These are phyloP conservation scores for Phalera bucephala DNA, from an alignment of 2,888 invertebrate genomes.

Conservation along the genomic window DNA sequence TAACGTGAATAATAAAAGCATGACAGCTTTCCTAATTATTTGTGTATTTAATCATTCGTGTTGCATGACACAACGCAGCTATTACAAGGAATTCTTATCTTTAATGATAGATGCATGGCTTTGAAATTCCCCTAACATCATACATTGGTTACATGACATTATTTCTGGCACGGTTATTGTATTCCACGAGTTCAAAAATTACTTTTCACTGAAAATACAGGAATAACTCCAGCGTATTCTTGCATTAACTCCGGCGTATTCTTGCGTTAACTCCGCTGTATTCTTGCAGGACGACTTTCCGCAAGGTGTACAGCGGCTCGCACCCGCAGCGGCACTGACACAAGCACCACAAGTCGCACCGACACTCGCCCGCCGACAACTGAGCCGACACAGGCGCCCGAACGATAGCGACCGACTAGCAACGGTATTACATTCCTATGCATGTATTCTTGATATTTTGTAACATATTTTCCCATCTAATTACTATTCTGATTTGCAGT, in stretches of 20 bases:
- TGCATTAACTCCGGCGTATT: background rate
- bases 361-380: conserved; percentile 33
- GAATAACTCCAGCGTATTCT: no score
- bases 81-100: no score
- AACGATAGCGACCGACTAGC: conserved; percentile 3
- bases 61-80: no score
- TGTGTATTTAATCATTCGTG: background rate
- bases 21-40: background rate
- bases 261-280: background rate
- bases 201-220: no score
- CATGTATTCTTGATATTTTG: background rate
- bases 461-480: no score
- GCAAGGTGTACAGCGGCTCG: conserved; percentile 70
- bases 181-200: no score
- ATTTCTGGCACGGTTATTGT: no score
- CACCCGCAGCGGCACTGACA: conserved; percentile 67
- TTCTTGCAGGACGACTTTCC: conserved; percentile 58
- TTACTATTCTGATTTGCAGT: no score
- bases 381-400: conserved; percentile 15
- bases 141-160: no score
- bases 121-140: no score
- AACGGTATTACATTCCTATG: background rate
- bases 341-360: conserved; percentile 43
- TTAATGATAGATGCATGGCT: no score
- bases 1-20: no score